phyloP scores from a whole-genome alignment of 2,113 vertebrate species.

The Upupa epops region DNA sequence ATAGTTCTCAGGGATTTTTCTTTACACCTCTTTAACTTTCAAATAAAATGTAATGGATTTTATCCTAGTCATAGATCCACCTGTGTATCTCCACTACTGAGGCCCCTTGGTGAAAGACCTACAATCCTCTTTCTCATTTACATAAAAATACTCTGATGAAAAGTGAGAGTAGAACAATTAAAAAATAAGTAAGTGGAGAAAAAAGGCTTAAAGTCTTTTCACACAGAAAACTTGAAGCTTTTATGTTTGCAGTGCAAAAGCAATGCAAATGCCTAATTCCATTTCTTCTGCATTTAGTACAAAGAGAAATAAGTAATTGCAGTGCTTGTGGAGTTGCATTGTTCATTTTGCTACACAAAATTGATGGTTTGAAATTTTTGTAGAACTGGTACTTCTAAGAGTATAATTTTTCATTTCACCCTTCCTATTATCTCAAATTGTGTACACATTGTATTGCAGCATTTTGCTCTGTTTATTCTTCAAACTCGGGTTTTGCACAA shows the following conservation, averaged over 20 bases:
- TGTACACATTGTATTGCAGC: not conserved
- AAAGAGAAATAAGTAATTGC: constrained; percentile 19
- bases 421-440: constrained; percentile 29
- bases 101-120: not conserved
- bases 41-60: not conserved
- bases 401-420: constrained; percentile 38
- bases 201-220: not conserved
- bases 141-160: not conserved
- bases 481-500: not conserved
- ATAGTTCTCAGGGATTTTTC: not conserved
- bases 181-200: not conserved
- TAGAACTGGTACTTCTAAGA: not conserved
- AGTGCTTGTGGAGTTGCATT: not conserved
- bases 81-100: not conserved
- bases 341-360: constrained; percentile 3
- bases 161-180: not conserved
- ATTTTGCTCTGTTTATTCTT: constrained; percentile 26
- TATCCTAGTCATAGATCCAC: not conserved
- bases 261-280: not conserved
- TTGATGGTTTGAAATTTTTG: constrained; percentile 11
- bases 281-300: constrained; percentile 16
- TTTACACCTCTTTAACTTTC: not conserved
- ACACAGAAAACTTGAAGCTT: not conserved
- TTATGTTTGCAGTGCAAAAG: not conserved
- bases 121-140: not conserved